Conservation (phyloP, 2,113 vertebrate species). For the Xenopus tropicalis region UCB_Xtro_10.0 CM004446.2:53359001-53359500, state of each 20-base stretch:
- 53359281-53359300: slow-evolving; percentile 68
- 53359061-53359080: slow-evolving; percentile 10
- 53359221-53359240: slow-evolving; percentile 52
- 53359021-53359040: neutral
- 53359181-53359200: slow-evolving; percentile 59
- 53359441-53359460: slow-evolving; percentile 90
- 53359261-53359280: slow-evolving; percentile 61
- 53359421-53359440: slow-evolving; percentile 78
- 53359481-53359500: slow-evolving; percentile 81
- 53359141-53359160: slow-evolving; percentile 59
- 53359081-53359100: slow-evolving; percentile 12
- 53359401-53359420: slow-evolving; percentile 87
- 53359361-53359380: slow-evolving; percentile 98
- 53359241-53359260: slow-evolving; percentile 64
- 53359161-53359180: slow-evolving; percentile 46
- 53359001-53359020: too few relatives aligned
- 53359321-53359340: slow-evolving; percentile 84
- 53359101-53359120: slow-evolving; percentile 13
- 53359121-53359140: slow-evolving; percentile 26
- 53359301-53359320: slow-evolving; percentile 92
- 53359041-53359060: neutral
- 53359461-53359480: slow-evolving; percentile 83
- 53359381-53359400: slow-evolving; percentile 85
- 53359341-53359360: slow-evolving; percentile 86
- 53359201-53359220: slow-evolving; percentile 49